Conservation (phyloP, 1,140 invertebrate species). For the Diabrotica virgifera region DNA sequence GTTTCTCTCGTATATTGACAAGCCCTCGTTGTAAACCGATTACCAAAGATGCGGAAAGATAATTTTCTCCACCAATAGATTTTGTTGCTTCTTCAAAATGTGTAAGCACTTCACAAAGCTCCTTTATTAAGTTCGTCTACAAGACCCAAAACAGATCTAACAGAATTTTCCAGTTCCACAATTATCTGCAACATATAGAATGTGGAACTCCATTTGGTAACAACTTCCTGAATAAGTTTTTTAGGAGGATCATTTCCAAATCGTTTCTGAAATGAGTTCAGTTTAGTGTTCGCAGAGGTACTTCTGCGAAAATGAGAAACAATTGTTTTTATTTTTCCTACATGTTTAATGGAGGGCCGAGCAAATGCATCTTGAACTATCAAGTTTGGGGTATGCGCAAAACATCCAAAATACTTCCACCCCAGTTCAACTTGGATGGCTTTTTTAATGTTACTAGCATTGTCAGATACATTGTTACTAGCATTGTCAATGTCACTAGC, state of each 20-base stretch:
- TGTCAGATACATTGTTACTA: no score
- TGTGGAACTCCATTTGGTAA: constrained; percentile 43
- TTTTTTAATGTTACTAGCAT: constrained; percentile 36
- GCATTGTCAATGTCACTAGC: no score
- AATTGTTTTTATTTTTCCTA: constrained; percentile 21
- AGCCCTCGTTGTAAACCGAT: constrained; percentile 25
- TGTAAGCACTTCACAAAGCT: constrained; percentile 30
- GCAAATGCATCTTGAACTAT: no score
- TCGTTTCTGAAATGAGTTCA: constrained; percentile 14
- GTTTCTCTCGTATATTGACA: constrained; percentile 10
- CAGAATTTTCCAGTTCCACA: constrained; percentile 9
- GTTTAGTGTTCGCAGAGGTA: constrained; percentile 27
- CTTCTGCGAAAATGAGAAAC: constrained; percentile 38
- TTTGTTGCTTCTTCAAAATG: constrained; percentile 36
- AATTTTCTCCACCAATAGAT: constrained; percentile 17
- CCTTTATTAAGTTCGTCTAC: constrained; percentile 18
- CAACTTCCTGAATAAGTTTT: constrained; percentile 24
- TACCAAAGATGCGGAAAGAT: constrained; percentile 29
- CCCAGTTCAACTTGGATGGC: constrained; percentile 25
- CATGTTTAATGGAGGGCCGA: constrained; percentile 20
- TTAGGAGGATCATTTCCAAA: no score
- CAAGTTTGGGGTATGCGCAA: constrained; percentile 27
- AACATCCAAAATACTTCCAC: constrained; percentile 37
- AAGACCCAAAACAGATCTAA: constrained; percentile 21
- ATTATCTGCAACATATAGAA: no score